Conservation (phyloP, 2,797 vertebrate genomes). For the Hydrocynus forskahlii region DNA sequence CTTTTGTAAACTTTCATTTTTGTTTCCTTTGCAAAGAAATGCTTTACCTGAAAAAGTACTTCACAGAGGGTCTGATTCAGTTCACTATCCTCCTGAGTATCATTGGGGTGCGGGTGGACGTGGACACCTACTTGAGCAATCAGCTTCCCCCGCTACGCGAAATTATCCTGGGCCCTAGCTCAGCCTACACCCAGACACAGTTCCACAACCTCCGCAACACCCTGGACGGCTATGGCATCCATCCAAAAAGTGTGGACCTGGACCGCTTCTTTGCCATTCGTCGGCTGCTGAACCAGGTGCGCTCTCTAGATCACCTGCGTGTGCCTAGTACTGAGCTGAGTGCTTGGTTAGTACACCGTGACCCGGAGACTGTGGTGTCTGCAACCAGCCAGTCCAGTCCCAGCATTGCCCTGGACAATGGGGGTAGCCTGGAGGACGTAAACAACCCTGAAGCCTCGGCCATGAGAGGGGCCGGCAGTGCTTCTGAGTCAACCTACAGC, state of each 20-base stretch:
- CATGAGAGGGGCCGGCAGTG: constrained; percentile 86
- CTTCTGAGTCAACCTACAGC: constrained; percentile 85
- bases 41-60: constrained; percentile 99
- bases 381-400: constrained; percentile 83
- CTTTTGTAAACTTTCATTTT: constrained; percentile 79
- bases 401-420: constrained; percentile 89
- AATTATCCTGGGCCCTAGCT: constrained; percentile 98
- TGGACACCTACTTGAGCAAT: constrained; percentile 95
- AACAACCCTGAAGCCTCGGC: constrained; percentile 82
- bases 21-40: constrained; percentile 92
- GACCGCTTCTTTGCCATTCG: constrained; percentile 93
- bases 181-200: constrained; percentile 97
- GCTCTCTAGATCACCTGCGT: constrained; percentile 91
- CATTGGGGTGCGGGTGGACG: constrained; percentile 95
- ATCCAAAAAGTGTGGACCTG: constrained; percentile 97
- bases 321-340: constrained; percentile 93
- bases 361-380: constrained; percentile 90
- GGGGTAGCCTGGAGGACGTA: constrained; percentile 86
- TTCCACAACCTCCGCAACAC: constrained; percentile 98
- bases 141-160: constrained; percentile 96
- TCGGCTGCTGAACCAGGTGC: constrained; percentile 92
- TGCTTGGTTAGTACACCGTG: constrained; percentile 95
- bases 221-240: constrained; percentile 97
- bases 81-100: constrained; percentile 99
- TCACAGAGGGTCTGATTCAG: constrained; percentile 99